These are phyloP conservation scores for Calameuta filiformis DNA, from an alignment of 2,888 invertebrate species.

Conservation along the genomic window DNA sequence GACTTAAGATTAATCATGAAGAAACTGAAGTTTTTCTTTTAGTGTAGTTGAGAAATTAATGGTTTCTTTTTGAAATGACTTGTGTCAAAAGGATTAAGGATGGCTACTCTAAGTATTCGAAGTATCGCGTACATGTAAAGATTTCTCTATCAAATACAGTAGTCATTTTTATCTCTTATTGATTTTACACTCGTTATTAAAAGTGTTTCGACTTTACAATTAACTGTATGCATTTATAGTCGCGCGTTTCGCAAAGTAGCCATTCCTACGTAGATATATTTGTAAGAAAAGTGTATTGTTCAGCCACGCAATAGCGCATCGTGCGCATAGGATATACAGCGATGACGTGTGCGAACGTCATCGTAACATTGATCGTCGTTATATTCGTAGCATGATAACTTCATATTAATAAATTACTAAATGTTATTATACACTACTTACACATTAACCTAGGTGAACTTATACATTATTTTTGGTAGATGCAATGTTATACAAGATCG, in stretches of 20 bases:
- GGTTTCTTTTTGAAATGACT: neutral
- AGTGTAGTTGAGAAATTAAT: neutral
- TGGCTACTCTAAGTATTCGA: neutral
- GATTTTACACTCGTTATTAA: neutral
- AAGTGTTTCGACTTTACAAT: neutral
- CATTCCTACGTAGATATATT: neutral
- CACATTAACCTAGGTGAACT: slow-evolving; percentile 42
- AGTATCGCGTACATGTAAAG: neutral
- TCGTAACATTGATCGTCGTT: neutral
- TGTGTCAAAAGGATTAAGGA: neutral
- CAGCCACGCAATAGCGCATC: neutral
- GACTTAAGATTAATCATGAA: neutral
- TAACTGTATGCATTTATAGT: neutral
- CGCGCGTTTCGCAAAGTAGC: neutral
- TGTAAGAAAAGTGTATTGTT: neutral
- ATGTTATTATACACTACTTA: slow-evolving; percentile 62
- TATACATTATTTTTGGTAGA: slow-evolving; percentile 56
- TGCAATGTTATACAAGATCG: slow-evolving; percentile 37
- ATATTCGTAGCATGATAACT: slow-evolving; percentile 11
- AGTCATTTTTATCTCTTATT: neutral
- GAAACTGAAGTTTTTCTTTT: neutral
- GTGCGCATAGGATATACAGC: neutral
- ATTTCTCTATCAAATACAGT: neutral
- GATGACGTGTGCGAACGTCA: neutral
- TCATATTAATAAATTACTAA: slow-evolving; percentile 54